Base-by-base conservation (phyloP, 2,113 vertebrate genomes). In the Myotis davidii region DNA sequence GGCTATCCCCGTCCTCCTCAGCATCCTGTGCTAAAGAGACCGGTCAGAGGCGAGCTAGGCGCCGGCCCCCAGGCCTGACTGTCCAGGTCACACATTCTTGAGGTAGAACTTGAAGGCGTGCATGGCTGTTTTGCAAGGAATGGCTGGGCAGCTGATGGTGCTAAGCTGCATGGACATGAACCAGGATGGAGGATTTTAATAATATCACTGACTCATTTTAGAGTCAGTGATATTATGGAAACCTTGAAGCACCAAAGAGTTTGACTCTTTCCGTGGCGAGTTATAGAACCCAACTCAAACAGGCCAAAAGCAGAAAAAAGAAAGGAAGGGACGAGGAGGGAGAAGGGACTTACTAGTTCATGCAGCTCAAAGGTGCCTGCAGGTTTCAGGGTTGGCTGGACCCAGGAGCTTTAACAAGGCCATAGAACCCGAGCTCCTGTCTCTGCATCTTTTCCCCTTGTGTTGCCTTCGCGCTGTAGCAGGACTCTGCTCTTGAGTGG, bases 161-260 rank as follows among this genome's bases (percentile, higher is more conserved):
- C 34, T 48, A 74, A 69, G 11, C 42, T 70, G 45, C 17, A 64
- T 67, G 54, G 81, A 42, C 34, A 42, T 10, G 25, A 85, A 52
- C 50, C 91, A 92, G 74, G 21, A 18, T 87, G 42, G 14, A 65
- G 56, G 48, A 69, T 12, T n/a, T 0, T 52, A 50, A 50, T 83
- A 27, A 45, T 45, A 50, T 54, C 42, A 34, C 59, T 45, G 34
- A 27, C 64, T 79, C 72, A 56, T 32, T 64, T 92, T 34, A 45
- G 65, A 89, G 59, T 85, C 92, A 85, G 65, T 77, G 61, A 52
- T 50, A n/a, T 32, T 42, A 88, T 34, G 42, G 37, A 96, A 86
- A 27, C 27, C 16, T 69, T 39, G 16, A 59, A 42, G 21, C 39
- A 77, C 21, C 3, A 5, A 59, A 7, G 18, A 52, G 70, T 56